Evolutionary conservation across 2,113 vertebrate genomes (phyloP), one percentile per base, ranked within the genome.

Genomic region (Rhinolophus sinicus): DNA sequence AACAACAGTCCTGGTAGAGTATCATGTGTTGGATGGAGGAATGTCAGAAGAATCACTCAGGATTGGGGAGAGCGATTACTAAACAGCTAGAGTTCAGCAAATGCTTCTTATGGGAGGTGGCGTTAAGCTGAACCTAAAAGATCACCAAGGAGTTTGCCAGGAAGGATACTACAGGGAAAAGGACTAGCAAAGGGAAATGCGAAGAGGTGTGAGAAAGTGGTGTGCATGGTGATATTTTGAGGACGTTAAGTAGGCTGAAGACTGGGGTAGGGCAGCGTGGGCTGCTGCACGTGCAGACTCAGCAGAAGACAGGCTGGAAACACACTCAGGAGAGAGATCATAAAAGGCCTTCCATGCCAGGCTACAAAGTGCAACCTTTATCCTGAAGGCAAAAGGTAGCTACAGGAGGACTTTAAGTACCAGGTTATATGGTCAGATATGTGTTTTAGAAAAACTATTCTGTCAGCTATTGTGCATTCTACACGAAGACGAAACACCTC

Each of bases 401-500:
- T 78, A 30, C 64, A 30, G 86, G 86, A 83, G 88, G 56, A 38
- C 77, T 84, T 65, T 65, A 93, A 96, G 94, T 78, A 13, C 82
- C 58, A 70, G 75, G 69, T 80, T 84, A 83, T 50, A 56, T 35
- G 88, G 72, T 88, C 84, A 92, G 75, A 90, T 92, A 22, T 7
- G 81, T 62, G 38, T 69, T 86, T 86, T 82, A 78, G 72, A 85
- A 80, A 94, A 89, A 73, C 84, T 87, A 92, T 93, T 84, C 87
- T 97, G 95, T 56, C 73, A 82, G 91, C 33, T 69, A 44, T 47
- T 88, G 81, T 19, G 21, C 56, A n/a, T 86, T 88, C 86, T 82
- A 92, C 83, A 93, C 72, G 93, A 95, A 94, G 52, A 70, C 95
- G 96, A 90, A 90, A 90, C 52, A 97, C 14, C 58, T 97, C 88